Base-by-base conservation (phyloP, 2,888 invertebrate genomes). In the Eristalis intricaria region DNA sequence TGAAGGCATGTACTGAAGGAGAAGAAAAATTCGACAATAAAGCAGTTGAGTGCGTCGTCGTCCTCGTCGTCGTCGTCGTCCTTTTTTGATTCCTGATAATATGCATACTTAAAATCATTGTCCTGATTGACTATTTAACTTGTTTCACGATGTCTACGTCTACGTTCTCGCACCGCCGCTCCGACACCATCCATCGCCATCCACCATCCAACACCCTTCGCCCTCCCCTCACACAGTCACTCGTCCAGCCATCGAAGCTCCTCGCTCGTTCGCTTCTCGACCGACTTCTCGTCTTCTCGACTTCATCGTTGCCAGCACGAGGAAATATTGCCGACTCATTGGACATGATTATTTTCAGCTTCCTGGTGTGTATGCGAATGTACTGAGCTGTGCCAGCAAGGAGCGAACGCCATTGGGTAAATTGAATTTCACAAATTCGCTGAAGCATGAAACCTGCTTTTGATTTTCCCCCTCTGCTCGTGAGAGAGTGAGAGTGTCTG, bases 391-490 rank as follows among this genome's bases (percentile, higher is more conserved):
- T 32, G 50, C 61, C 38, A 69, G 66, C 10, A 38, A 74, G 32
- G 35, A 29, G 66, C 40, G 78, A 87, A 61, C 84, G 76, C 84
- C 87, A 80, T 84, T 84, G 84, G 87, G 87, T 91, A 91, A 91
- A 91, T 91, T 91, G 91, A 91, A 91, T 92, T 92, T 92, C 91
- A 91, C 89, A 91, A 91, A 91, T 91, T 91, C 91, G 91, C 90
- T 91, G 91, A 90, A 91, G 92, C 91, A 92, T 91, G 90, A 92
- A 91, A 91, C 91, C 91, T 90, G 92, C 91, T 91, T 90, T 90
- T 90, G 90, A 92, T 84, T 87, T 87, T 76, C 68, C 76, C 58
- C 71, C 78, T 68, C 79, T 66, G 26, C 7, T 8, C 4, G 26
- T 2, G 4, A 5, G n/a, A 32, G 32, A 32, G 32, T 8, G 32